A percentile compares a stretch with the other conserved stretches of the same genome.
These are phyloP conservation scores for Pseudotriccus pelzelni DNA, from an alignment of 2,797 vertebrate species.

Conservation along the genomic window DNA sequence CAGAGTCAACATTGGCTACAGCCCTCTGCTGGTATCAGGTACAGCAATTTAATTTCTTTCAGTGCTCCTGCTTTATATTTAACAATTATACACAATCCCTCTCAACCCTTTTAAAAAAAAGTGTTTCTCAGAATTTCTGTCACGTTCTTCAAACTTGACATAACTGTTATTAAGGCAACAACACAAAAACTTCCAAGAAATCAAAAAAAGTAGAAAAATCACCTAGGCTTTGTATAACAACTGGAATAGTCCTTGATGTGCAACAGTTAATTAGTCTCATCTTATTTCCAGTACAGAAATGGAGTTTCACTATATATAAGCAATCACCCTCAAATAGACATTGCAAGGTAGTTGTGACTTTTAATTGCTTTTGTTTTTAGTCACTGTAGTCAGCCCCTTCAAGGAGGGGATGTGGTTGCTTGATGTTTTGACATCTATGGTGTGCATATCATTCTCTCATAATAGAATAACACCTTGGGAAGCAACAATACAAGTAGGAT, in stretches of 20 bases:
- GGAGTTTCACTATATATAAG: background rate
- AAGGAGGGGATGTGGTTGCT: background rate
- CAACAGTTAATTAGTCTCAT: background rate
- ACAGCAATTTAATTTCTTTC: background rate
- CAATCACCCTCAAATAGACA: background rate
- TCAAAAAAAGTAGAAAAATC: background rate
- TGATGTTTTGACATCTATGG: background rate
- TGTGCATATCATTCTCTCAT: background rate
- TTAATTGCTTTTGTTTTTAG: background rate
- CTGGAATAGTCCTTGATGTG: background rate
- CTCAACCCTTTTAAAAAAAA: background rate
- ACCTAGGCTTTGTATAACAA: background rate
- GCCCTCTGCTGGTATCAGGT: background rate
- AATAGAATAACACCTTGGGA: background rate
- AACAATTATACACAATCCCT: background rate
- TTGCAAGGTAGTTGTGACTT: background rate
- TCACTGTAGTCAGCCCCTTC: background rate
- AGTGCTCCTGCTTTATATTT: background rate
- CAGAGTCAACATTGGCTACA: background rate
- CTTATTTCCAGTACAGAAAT: background rate
- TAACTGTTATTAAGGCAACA: background rate
- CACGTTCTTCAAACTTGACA: background rate
- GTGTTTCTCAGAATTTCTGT: background rate
- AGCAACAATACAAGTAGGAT: background rate
- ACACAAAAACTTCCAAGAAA: background rate